A percentile compares a stretch with the other conserved stretches of the same genome.
phyloP scores from a whole-genome alignment of 2,888 invertebrate genomes.

The Amblyteles armatorius region DNA sequence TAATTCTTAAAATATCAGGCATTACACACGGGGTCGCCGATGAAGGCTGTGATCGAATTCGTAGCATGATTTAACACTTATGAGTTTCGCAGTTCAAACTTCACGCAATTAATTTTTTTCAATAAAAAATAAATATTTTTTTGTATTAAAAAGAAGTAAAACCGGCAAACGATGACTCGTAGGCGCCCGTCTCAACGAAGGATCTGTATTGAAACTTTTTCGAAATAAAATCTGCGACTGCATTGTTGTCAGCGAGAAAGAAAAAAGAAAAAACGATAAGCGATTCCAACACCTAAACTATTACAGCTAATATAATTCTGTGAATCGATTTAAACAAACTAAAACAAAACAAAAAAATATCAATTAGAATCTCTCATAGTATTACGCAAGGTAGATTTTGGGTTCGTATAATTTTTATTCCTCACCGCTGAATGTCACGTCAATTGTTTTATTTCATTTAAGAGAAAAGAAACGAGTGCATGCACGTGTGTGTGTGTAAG shows the following conservation, averaged over 20 bases:
- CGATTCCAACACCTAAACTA: slow-evolving; percentile 40
- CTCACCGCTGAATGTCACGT: slow-evolving; percentile 17
- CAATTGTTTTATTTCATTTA: slow-evolving; percentile 38
- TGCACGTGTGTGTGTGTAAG: slow-evolving; percentile 26
- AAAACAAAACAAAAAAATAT: slow-evolving; percentile 27
- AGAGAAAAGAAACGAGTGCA: slow-evolving; percentile 19
- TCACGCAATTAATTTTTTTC: background rate
- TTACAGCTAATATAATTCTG: slow-evolving; percentile 43
- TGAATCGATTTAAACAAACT: slow-evolving; percentile 40
- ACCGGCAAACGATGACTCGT: slow-evolving; percentile 35
- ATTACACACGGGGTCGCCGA: slow-evolving; percentile 43
- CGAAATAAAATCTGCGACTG: slow-evolving; percentile 44
- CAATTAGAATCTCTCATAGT: slow-evolving; percentile 26
- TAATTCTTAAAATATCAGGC: slow-evolving; percentile 37
- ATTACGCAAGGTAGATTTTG: slow-evolving; percentile 21
- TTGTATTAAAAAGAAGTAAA: background rate
- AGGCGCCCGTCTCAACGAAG: slow-evolving; percentile 1
- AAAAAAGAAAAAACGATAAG: slow-evolving; percentile 22
- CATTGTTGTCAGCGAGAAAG: slow-evolving; percentile 30
- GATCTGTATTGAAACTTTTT: slow-evolving; percentile 11
- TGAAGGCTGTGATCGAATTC: slow-evolving; percentile 65
- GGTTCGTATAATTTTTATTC: slow-evolving; percentile 36
- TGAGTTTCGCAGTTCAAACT: background rate
- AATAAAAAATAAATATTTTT: background rate
- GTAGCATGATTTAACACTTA: slow-evolving; percentile 10